These are phyloP conservation scores for Coptodon bakossiorum DNA, from an alignment of 2,113 vertebrate species.

Conservation along the genomic window DNA sequence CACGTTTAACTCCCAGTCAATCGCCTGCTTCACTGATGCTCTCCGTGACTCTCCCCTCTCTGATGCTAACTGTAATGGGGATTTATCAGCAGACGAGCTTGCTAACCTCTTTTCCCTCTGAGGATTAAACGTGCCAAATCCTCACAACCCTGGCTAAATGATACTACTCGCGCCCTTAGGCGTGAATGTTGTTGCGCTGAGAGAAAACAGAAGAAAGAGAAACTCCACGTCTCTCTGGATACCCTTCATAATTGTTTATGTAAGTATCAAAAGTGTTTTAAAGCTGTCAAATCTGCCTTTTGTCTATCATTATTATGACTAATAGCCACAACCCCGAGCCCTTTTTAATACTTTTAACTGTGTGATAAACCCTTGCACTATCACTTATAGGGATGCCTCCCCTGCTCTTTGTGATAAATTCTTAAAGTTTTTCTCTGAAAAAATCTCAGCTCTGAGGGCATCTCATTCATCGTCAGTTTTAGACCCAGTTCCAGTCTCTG, in stretches of 20 bases:
- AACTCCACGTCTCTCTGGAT: neutral
- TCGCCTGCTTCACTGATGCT: accelerated
- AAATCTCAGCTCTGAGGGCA: accelerated
- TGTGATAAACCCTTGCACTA: neutral
- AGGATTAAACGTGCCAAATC: neutral
- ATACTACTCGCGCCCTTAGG: neutral
- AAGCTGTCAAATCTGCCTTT: neutral
- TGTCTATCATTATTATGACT: neutral
- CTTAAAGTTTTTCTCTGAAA: neutral
- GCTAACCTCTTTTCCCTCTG: neutral
- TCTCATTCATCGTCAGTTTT: neutral
- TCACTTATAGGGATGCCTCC: neutral
- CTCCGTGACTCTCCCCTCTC: neutral
- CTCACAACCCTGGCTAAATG: neutral
- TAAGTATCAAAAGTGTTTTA: neutral
- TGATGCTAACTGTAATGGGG: neutral
- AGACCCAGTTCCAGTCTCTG: neutral
- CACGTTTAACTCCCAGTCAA: neutral
- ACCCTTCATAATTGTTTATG: neutral
- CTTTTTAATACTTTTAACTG: neutral
- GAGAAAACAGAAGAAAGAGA: neutral
- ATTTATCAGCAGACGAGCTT: neutral
- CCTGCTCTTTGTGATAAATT: neutral
- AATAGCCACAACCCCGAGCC: neutral
- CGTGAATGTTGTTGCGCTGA: neutral